Conservation (phyloP, 2,797 vertebrate species). For the Tangara arthus region DNA sequence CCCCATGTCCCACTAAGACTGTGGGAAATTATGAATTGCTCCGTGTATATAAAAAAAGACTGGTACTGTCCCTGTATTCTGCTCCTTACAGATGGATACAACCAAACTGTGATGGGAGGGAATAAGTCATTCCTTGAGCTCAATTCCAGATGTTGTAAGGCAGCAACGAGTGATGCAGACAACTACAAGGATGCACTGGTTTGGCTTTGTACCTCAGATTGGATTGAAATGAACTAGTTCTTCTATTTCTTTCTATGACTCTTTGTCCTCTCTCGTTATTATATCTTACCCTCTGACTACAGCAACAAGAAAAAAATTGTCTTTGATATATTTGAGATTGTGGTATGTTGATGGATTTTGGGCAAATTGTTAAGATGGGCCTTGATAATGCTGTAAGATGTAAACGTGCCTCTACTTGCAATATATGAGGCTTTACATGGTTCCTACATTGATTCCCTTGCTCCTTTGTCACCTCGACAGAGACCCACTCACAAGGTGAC, state of each 20-base stretch:
- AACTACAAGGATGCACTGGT: not conserved
- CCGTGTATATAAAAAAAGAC: not conserved
- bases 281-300: not conserved
- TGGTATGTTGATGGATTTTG: not conserved
- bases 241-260: not conserved
- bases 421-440: constrained; percentile 53
- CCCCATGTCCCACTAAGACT: not conserved
- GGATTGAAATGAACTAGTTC: not conserved
- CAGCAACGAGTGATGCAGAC: not conserved
- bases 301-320: not conserved
- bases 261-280: not conserved
- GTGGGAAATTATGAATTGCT: not conserved
- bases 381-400: constrained; percentile 27
- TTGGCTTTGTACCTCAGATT: not conserved
- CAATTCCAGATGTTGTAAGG: not conserved
- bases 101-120: not conserved
- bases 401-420: constrained; percentile 43
- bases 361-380: constrained; percentile 31
- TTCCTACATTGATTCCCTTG: constrained; percentile 43
- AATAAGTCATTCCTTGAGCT: not conserved
- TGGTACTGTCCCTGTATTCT: not conserved
- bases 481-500: constrained; percentile 56
- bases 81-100: not conserved
- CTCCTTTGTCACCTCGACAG: constrained; percentile 36
- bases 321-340: constrained; percentile 38